These are phyloP conservation scores for Palaemon carinicauda DNA, from an alignment of 1,140 invertebrate genomes.

Conservation along the genomic window DNA sequence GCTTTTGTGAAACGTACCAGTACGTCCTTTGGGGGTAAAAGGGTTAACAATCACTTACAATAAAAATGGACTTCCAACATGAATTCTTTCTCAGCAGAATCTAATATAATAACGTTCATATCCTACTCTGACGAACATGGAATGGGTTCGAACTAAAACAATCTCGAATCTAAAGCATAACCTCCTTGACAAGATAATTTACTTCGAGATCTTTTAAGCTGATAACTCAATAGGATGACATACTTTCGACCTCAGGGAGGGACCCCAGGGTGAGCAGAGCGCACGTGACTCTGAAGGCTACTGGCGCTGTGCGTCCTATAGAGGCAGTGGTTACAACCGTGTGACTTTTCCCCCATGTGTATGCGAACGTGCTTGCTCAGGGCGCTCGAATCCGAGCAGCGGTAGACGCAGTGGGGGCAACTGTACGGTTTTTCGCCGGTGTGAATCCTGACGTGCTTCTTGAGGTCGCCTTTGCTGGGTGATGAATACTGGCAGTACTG, in stretches of 20 bases:
- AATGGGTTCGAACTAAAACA: too few relatives aligned
- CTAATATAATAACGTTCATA: too few relatives aligned
- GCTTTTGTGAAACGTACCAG: too few relatives aligned
- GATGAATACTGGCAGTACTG: slow-evolving; percentile 46
- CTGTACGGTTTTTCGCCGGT: slow-evolving; percentile 47
- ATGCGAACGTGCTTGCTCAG: slow-evolving; percentile 42
- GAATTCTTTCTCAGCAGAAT: too few relatives aligned
- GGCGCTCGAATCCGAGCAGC: slow-evolving; percentile 43
- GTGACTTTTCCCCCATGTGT: slow-evolving; percentile 36
- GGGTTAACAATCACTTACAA: too few relatives aligned
- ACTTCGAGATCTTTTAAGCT: not conserved
- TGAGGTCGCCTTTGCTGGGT: slow-evolving; percentile 31
- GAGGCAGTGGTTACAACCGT: slow-evolving; percentile 37
- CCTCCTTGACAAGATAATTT: not conserved
- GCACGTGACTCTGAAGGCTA: slow-evolving; percentile 35
- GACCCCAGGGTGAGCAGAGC: slow-evolving; percentile 21
- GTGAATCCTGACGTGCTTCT: slow-evolving; percentile 44
- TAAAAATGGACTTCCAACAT: too few relatives aligned
- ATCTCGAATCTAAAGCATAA: too few relatives aligned
- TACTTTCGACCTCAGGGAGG: not conserved
- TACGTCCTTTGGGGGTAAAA: too few relatives aligned
- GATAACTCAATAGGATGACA: not conserved
- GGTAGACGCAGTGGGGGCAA: slow-evolving; percentile 39
- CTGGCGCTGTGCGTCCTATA: slow-evolving; percentile 30
- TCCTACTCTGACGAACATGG: too few relatives aligned